These are phyloP conservation scores for Etia nguti DNA, from an alignment of 2,113 vertebrate species.

Conservation along the genomic window DNA sequence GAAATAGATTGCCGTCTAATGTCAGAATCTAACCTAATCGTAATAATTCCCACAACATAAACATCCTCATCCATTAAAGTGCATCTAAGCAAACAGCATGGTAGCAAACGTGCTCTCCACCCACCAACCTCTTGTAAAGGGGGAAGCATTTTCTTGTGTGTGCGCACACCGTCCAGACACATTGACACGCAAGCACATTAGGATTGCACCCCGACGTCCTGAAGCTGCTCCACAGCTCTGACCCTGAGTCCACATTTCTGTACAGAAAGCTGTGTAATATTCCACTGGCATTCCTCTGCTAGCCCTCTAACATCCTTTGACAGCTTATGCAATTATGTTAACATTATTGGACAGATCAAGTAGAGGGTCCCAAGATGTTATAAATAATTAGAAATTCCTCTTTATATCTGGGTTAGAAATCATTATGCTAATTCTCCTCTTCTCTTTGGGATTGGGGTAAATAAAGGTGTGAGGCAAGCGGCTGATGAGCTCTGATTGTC, in stretches of 20 bases:
- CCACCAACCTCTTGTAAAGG: background rate
- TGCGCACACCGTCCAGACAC: background rate
- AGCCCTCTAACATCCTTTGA: constrained; percentile 64
- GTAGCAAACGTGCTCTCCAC: background rate
- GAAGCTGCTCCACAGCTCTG: constrained; percentile 6
- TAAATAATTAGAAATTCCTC: constrained; percentile 80
- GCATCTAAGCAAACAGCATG: background rate
- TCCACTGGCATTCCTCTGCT: constrained; percentile 43
- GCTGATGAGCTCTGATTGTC: constrained; percentile 72
- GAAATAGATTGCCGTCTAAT: background rate
- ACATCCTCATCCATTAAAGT: background rate
- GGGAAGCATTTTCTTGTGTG: background rate
- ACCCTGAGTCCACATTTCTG: constrained; percentile 25
- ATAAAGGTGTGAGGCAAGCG: constrained; percentile 75
- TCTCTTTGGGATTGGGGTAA: constrained; percentile 75
- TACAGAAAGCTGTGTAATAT: constrained; percentile 50
- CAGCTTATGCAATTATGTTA: constrained; percentile 79
- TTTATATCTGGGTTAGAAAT: constrained; percentile 79
- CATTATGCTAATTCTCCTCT: constrained; percentile 75
- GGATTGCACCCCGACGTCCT: background rate
- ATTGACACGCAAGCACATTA: background rate
- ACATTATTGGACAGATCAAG: constrained; percentile 80
- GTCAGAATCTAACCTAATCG: background rate
- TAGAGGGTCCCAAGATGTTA: constrained; percentile 76
- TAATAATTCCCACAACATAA: background rate